phyloP scores from a whole-genome alignment of 2,888 invertebrate genomes.

The Eurytoma californica region DNA sequence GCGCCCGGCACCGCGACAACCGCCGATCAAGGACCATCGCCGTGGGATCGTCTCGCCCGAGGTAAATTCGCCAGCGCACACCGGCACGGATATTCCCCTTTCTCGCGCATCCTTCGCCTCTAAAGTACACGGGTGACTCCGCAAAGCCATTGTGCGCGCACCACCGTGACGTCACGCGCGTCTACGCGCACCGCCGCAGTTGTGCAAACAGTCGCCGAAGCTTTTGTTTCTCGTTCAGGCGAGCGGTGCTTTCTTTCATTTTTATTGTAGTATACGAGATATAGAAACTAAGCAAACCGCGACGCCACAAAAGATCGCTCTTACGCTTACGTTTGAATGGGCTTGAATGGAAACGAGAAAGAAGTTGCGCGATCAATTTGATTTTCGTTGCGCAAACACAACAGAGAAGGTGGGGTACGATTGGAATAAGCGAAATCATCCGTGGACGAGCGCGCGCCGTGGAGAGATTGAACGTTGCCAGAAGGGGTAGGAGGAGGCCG shows the following conservation, averaged over 20 bases:
- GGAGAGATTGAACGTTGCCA: background rate
- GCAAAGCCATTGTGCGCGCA: background rate
- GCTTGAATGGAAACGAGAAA: background rate
- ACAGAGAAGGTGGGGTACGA: background rate
- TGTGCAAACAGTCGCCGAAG: background rate
- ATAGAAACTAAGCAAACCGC: too few species aligned
- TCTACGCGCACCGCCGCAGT: too few species aligned
- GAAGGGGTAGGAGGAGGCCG: background rate
- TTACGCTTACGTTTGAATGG: too few species aligned
- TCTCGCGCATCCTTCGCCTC: background rate
- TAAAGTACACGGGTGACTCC: background rate
- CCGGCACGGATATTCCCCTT: too few species aligned
- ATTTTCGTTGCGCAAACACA: background rate
- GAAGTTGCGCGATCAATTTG: background rate
- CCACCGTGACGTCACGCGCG: too few species aligned
- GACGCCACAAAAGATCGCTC: too few species aligned
- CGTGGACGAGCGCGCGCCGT: too few species aligned
- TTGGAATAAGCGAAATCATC: too few species aligned
- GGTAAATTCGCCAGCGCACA: too few species aligned
- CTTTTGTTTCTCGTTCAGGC: background rate
- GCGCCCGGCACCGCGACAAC: constrained; percentile 5
- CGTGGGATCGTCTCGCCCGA: constrained; percentile 28
- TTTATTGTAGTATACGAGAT: too few species aligned
- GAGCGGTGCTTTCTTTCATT: too few species aligned
- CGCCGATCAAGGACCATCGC: constrained; percentile 21